A percentile compares a stretch with the other conserved stretches of the same genome.
These are phyloP conservation scores for Babylonia areolata DNA, from an alignment of 1,140 invertebrate genomes.

Conservation along the genomic window DNA sequence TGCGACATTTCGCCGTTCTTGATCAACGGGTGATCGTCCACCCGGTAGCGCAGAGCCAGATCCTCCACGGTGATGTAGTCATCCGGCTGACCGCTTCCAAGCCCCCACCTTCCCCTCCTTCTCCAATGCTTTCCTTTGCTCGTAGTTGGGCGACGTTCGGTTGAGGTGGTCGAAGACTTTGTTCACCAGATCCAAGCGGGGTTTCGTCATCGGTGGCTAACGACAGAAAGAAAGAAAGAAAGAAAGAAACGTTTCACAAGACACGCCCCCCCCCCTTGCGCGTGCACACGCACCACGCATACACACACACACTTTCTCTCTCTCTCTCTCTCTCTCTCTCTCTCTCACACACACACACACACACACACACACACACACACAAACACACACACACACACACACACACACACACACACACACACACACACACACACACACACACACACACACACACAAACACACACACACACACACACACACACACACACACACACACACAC, in stretches of 20 bases:
- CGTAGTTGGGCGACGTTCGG: not conserved
- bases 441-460: too few relatives aligned
- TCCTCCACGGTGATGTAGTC: not conserved
- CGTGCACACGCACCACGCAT: not conserved
- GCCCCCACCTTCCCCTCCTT: not conserved
- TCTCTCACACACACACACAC: not conserved
- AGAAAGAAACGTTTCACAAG: not conserved
- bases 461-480: too few relatives aligned
- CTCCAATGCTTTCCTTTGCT: not conserved
- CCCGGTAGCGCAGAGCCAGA: not conserved
- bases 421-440: too few relatives aligned
- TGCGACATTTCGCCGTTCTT: conserved; percentile 1
- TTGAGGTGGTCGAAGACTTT: not conserved
- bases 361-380: not conserved
- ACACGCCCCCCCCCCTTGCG: too few relatives aligned
- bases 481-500: too few relatives aligned
- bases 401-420: not conserved
- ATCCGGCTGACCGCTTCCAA: not conserved
- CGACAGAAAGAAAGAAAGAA: not conserved
- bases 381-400: not conserved
- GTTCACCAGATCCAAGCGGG: not conserved
- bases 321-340: not conserved
- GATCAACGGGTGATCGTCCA: not conserved
- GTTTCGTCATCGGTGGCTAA: not conserved
- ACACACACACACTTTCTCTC: too few relatives aligned